phyloP scores from a whole-genome alignment of 2,888 invertebrate species.

The Phymatocera aterrima region DNA sequence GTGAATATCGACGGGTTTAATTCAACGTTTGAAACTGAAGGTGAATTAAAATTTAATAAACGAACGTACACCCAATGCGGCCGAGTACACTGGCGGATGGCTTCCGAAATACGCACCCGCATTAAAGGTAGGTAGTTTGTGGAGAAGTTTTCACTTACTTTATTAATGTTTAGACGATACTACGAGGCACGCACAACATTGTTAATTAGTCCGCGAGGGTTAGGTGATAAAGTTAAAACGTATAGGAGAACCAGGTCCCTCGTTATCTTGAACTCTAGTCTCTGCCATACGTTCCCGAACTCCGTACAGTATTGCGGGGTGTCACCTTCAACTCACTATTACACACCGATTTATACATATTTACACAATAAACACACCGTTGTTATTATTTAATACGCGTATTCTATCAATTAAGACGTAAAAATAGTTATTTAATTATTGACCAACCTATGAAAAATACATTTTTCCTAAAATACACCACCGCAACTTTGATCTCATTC shows the following conservation, averaged over 20 bases:
- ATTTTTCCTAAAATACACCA: slow-evolving; percentile 67
- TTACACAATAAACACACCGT: slow-evolving; percentile 58
- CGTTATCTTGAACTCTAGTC: slow-evolving; percentile 66
- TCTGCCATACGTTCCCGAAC: slow-evolving; percentile 69
- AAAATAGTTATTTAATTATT: slow-evolving; percentile 52
- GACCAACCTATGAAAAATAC: slow-evolving; percentile 63
- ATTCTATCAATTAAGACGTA: slow-evolving; percentile 55
- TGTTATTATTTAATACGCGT: slow-evolving; percentile 52
- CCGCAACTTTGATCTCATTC: slow-evolving; percentile 70
- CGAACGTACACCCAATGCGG: slow-evolving; percentile 46
- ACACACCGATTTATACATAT: slow-evolving; percentile 63
- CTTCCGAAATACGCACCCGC: slow-evolving; percentile 66
- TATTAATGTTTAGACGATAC: slow-evolving; percentile 58
- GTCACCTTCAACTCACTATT: slow-evolving; percentile 67
- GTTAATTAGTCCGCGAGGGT: slow-evolving; percentile 54
- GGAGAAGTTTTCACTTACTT: slow-evolving; percentile 59
- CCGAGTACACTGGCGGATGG: slow-evolving; percentile 52
- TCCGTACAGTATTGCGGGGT: slow-evolving; percentile 66
- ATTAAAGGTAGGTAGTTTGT: slow-evolving; percentile 48
- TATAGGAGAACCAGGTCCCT: slow-evolving; percentile 56
- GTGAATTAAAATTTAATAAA: neutral
- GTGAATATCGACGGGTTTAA: neutral
- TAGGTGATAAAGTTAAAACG: slow-evolving; percentile 51
- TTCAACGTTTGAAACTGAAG: neutral
- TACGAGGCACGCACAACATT: slow-evolving; percentile 57